A percentile compares a stretch with the other conserved stretches of the same genome.
phyloP scores from a whole-genome alignment of 2,888 invertebrate genomes.

The Acheta domesticus region DNA sequence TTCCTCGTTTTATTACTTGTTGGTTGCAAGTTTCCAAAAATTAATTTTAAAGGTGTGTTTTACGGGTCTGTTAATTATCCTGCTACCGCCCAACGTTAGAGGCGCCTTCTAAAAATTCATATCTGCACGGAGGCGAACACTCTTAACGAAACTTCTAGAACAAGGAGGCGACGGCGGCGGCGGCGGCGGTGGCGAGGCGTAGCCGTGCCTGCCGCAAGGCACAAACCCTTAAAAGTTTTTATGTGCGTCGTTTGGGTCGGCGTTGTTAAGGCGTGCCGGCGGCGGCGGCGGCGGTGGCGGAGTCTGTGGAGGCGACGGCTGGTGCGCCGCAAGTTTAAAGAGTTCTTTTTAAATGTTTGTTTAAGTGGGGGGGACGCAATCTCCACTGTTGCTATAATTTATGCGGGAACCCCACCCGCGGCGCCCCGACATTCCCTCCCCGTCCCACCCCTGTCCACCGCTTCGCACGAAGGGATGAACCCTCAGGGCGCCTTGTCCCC shows the following conservation, averaged over 20 bases:
- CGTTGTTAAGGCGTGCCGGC: conserved; percentile 4
- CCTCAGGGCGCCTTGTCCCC: background rate
- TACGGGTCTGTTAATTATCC: conserved; percentile 10
- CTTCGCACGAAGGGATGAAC: background rate
- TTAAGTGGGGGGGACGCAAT: conserved; percentile 5
- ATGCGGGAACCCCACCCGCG: background rate
- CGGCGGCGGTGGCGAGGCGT: background rate
- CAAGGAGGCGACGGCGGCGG: background rate
- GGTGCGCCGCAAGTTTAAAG: background rate
- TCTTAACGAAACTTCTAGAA: conserved; percentile 4
- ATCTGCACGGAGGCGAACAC: conserved; percentile 1
- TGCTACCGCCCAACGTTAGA: background rate
- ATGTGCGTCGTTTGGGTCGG: background rate
- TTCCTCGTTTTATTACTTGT: background rate
- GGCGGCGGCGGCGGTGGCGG: background rate
- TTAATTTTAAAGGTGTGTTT: conserved; percentile 18
- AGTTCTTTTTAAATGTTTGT: conserved; percentile 18
- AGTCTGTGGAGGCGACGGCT: background rate
- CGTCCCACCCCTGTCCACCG: background rate
- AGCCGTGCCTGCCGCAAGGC: conserved; percentile 11
- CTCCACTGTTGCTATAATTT: conserved; percentile 18
- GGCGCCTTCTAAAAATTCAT: conserved; percentile 18
- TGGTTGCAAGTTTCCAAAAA: conserved; percentile 9
- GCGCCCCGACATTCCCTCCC: background rate
- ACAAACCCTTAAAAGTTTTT: conserved; percentile 18